Evolutionary conservation across 2,113 vertebrate species (phyloP).

Genomic region (Boulengeromyrus knoepffleri): DNA sequence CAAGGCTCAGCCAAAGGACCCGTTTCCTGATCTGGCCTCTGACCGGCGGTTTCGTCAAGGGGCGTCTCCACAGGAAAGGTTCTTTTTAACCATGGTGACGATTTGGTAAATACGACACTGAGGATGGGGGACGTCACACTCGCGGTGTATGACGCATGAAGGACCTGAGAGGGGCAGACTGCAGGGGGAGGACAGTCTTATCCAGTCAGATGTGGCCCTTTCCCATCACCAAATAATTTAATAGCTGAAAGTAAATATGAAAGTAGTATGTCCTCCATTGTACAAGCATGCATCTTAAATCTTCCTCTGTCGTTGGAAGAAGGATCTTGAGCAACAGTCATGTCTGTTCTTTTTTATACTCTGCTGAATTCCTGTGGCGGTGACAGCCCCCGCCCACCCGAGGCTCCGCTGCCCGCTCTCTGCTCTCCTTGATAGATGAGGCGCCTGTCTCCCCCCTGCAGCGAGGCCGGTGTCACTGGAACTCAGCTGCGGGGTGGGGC

Average conservation of each 20-base stretch:
- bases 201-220: not conserved
- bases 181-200: not conserved
- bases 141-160: not conserved
- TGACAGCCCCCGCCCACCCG: not conserved
- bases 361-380: not conserved
- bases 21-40: not conserved
- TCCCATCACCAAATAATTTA: not conserved
- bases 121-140: not conserved
- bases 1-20: not conserved
- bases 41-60: not conserved
- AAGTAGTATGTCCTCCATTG: not conserved
- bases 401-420: not conserved
- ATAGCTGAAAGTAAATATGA: not conserved
- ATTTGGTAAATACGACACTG: not conserved
- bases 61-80: not conserved
- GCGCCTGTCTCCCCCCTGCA: constrained; percentile 39
- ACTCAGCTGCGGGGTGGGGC: constrained; percentile 80
- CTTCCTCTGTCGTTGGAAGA: not conserved
- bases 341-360: not conserved
- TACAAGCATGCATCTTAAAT: not conserved
- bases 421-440: not conserved
- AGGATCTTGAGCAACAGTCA: not conserved
- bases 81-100: not conserved
- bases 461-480: constrained; percentile 72
- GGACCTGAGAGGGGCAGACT: not conserved